A percentile compares a stretch with the other conserved stretches of the same genome.
These are phyloP conservation scores for Listronotus bonariensis DNA, from an alignment of 1,140 invertebrate genomes.

Conservation along the genomic window DNA sequence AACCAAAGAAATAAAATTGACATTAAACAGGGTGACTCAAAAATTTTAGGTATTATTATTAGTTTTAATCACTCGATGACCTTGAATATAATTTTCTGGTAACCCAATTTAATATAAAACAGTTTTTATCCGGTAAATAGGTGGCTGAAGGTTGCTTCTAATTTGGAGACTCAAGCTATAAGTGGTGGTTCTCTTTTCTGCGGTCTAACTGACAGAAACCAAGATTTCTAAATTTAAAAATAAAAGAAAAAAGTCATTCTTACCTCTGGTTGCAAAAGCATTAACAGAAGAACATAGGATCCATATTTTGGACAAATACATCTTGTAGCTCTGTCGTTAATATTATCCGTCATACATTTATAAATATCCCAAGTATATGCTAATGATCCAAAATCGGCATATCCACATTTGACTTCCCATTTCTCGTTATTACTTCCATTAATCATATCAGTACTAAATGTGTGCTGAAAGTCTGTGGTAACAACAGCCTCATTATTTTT, in stretches of 20 bases:
- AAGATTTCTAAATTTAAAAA: too few relatives aligned
- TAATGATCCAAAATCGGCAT: slow-evolving; percentile 52
- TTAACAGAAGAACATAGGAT: slow-evolving; percentile 24
- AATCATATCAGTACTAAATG: slow-evolving; percentile 8
- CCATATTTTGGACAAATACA: slow-evolving; percentile 64
- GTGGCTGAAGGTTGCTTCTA: too few relatives aligned
- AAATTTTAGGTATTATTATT: too few relatives aligned
- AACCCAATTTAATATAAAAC: too few relatives aligned
- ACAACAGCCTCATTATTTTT: slow-evolving; percentile 22
- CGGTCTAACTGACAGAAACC: too few relatives aligned
- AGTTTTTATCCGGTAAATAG: too few relatives aligned
- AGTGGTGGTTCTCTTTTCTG: too few relatives aligned
- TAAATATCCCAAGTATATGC: slow-evolving; percentile 59
- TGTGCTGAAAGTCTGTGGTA: slow-evolving; percentile 54
- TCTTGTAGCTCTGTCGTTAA: slow-evolving; percentile 59
- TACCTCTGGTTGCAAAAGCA: slow-evolving; percentile 28
- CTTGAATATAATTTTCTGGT: too few relatives aligned
- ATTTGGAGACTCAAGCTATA: too few relatives aligned
- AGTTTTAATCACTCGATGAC: too few relatives aligned
- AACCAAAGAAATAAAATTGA: too few relatives aligned
- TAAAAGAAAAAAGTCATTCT: background rate
- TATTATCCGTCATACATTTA: slow-evolving; percentile 59
- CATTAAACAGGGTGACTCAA: too few relatives aligned
- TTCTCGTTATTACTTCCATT: slow-evolving; percentile 36
- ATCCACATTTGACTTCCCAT: slow-evolving; percentile 62